Base-by-base conservation (phyloP, 1,140 invertebrate genomes). In the Pachypeltis micranthus region DNA sequence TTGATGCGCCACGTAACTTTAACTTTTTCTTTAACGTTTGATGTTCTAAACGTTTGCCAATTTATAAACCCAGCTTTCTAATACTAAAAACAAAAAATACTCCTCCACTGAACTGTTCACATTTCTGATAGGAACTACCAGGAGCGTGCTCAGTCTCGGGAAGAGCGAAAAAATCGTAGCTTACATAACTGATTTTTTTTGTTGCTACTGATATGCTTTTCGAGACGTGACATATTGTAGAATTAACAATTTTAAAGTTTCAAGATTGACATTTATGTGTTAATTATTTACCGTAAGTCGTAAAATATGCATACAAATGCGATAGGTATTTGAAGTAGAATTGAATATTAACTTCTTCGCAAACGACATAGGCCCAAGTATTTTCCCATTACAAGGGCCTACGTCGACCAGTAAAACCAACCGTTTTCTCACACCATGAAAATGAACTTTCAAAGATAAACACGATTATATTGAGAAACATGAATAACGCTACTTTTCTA, bases 341-440 rank as follows among this genome's bases (percentile, higher is more conserved):
- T n/a, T n/a, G n/a, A n/a, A n/a, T n/a, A n/a, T 47, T 2, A 3
- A 14, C 44, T 47, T 47, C 24, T 47, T 23, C 21, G 55, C 25
- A 24, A 28, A 29, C 55, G 47, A 54, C 57, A 59, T 39, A 59
- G 63, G 63, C 63, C 63, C 58, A 47, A 26, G 58, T 60, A 58
- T 64, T 64, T 64, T 64, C 63, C 63, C 63, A 29, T 60, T 58
- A 64, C 58, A 58, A 64, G 58, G 58, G 63, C 58, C 63, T 54
- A 19, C 26, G 47, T 51, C 23, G 21, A 51, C 47, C 47, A 10
- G 7, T n/a, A n/a, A n/a, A n/a, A n/a, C n/a, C n/a, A n/a, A n/a
- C n/a, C n/a, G n/a, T n/a, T n/a, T n/a, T n/a, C n/a, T n/a, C n/a
- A n/a, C n/a, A n/a, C n/a, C n/a, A n/a, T n/a, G n/a, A n/a, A n/a